Conservation (phyloP, 2,888 invertebrate genomes). For the Unio pictorum region DNA sequence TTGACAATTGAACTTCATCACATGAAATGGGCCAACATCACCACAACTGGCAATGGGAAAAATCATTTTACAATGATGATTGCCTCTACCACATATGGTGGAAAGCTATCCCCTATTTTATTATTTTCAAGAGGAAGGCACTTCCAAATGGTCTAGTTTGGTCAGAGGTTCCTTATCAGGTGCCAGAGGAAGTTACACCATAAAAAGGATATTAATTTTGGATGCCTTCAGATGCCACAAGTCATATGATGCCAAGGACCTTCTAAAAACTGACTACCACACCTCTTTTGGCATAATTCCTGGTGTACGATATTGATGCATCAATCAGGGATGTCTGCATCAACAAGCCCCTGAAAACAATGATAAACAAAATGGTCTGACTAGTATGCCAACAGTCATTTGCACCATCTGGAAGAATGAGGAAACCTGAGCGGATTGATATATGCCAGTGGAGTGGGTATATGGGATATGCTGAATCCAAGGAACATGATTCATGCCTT, state of each 20-base stretch:
- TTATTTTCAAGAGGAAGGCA: no score
- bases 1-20: slow-evolving; percentile 18
- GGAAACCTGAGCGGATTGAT: slow-evolving; percentile 10
- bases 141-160: slow-evolving; percentile 1
- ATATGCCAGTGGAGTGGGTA: slow-evolving; percentile 16
- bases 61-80: slow-evolving; percentile 17
- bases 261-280: no score
- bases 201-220: background rate
- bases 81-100: slow-evolving; percentile 1
- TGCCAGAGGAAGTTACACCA: background rate
- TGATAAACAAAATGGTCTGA: no score
- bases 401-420: slow-evolving; percentile 3
- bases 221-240: no score
- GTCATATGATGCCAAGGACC: no score
- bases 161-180: background rate
- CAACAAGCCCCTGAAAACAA: no score
- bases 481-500: slow-evolving; percentile 12
- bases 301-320: no score
- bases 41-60: slow-evolving; percentile 24
- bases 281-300: no score
- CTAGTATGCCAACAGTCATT: background rate
- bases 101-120: no score
- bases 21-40: slow-evolving; percentile 8
- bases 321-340: no score
- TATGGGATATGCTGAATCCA: slow-evolving; percentile 15